Percentiles rank a stretch among this genome's conserved stretches.
phyloP scores from a whole-genome alignment of 2,888 invertebrate species.

The Germaria angustata region DNA sequence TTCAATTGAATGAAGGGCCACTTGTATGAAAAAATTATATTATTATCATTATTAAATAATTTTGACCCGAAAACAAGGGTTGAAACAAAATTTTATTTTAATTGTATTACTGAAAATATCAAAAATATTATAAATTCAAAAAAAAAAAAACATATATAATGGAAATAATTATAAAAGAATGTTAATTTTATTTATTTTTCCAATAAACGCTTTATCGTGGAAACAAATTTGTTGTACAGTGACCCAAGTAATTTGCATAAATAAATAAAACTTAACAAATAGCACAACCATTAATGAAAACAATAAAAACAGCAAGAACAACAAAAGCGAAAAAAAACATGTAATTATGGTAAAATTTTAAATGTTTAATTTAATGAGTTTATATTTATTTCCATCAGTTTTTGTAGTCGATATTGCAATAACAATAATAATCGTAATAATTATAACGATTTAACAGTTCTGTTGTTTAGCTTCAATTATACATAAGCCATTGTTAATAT shows the following conservation, averaged over 20 bases:
- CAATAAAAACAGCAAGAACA: not conserved
- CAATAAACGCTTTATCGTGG: conserved; percentile 36
- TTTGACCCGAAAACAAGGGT: too few relatives aligned
- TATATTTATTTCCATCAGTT: not conserved
- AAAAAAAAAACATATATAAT: conserved; percentile 10
- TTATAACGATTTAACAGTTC: conserved; percentile 55
- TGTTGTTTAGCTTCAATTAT: conserved; percentile 57
- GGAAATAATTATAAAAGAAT: conserved; percentile 43
- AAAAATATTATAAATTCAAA: not conserved
- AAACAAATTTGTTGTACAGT: conserved; percentile 48
- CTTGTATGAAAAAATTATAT: too few relatives aligned
- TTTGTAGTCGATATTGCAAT: conserved; percentile 31
- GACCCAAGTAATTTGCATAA: conserved; percentile 58
- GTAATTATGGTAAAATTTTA: conserved; percentile 39
- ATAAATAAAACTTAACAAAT: conserved; percentile 51
- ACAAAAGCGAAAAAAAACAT: conserved; percentile 23
- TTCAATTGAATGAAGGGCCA: too few relatives aligned
- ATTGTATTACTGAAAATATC: conserved; percentile 5
- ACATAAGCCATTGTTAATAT: conserved; percentile 46
- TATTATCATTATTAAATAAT: too few relatives aligned
- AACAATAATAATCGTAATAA: conserved; percentile 43
- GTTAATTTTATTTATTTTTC: conserved; percentile 36
- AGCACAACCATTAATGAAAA: not conserved
- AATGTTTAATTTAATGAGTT: not conserved
- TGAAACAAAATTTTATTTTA: too few relatives aligned